Percentiles rank a stretch among this genome's conserved stretches.
Conservation (phyloP, 2,113 vertebrate genomes). For the Channa argus region DNA sequence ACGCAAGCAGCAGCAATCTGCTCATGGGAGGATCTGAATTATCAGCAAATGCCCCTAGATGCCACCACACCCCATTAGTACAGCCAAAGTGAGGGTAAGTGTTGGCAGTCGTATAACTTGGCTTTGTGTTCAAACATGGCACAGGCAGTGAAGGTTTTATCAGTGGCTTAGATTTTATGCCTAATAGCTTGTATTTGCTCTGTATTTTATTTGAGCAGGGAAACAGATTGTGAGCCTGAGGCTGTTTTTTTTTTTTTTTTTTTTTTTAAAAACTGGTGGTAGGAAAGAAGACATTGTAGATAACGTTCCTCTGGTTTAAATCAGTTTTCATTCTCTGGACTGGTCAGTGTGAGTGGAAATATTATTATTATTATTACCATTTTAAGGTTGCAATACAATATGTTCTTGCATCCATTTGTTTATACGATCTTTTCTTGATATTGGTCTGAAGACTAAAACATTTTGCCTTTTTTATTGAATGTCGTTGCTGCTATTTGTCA, state of each 20-base stretch:
- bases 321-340: background rate
- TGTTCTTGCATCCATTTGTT: too few species aligned
- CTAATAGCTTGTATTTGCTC: slow-evolving; percentile 25
- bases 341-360: too few species aligned
- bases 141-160: slow-evolving; percentile 21
- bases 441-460: too few species aligned
- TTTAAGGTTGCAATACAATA: too few species aligned
- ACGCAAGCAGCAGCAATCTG: slow-evolving; percentile 27
- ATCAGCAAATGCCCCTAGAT: slow-evolving; percentile 2
- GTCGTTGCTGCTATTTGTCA: too few species aligned
- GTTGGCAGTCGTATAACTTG: slow-evolving; percentile 14
- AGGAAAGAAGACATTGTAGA: slow-evolving; percentile 14
- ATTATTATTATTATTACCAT: too few species aligned
- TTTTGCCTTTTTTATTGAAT: too few species aligned
- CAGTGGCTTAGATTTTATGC: slow-evolving; percentile 28
- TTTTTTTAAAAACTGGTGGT: background rate
- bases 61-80: slow-evolving; percentile 19
- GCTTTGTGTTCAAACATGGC: slow-evolving; percentile 27
- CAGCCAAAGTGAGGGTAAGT: slow-evolving; percentile 6
- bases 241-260: slow-evolving; percentile 29
- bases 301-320: background rate
- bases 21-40: background rate
- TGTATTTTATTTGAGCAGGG: slow-evolving; percentile 25
- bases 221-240: slow-evolving; percentile 18
- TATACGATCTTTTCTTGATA: too few species aligned